Evolutionary conservation across 2,888 invertebrate species (phyloP).

Genomic region (Cosmorhoe ocellata): DNA sequence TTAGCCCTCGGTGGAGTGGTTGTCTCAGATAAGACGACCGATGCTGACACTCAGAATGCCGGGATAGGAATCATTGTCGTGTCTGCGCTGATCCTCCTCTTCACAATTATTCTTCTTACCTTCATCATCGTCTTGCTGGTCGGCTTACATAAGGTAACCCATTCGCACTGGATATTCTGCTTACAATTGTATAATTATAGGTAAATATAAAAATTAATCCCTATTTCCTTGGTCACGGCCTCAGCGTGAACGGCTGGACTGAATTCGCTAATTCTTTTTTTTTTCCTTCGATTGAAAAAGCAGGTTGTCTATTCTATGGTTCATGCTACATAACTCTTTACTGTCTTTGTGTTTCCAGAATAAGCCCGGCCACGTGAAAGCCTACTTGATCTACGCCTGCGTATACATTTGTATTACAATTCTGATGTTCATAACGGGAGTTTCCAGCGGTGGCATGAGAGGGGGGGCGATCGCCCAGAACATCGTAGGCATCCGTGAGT

Average conservation of each 20-base stretch:
- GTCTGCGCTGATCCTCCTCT: constrained; percentile 7
- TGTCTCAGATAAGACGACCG: neutral
- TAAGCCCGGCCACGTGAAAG: constrained; percentile 23
- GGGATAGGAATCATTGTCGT: neutral
- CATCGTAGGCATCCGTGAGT: constrained; percentile 12
- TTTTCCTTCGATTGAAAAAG: too few species aligned
- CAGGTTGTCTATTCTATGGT: too few species aligned
- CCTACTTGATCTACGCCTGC: constrained; percentile 16
- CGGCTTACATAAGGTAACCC: constrained; percentile 26
- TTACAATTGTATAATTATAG: too few species aligned
- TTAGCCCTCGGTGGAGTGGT: neutral
- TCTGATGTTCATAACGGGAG: constrained; percentile 1
- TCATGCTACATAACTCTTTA: too few species aligned
- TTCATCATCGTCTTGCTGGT: constrained; percentile 25
- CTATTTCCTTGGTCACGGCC: too few species aligned
- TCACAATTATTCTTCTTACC: constrained; percentile 8
- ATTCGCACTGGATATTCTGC: too few species aligned
- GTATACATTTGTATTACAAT: constrained; percentile 5
- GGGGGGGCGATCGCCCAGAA: neutral
- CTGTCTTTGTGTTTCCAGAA: constrained; percentile 18
- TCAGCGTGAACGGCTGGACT: too few species aligned
- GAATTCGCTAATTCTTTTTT: too few species aligned
- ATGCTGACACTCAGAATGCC: neutral
- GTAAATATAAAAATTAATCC: too few species aligned
- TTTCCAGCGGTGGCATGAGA: neutral